These are phyloP conservation scores for Synanthedon myopaeformis DNA, from an alignment of 2,888 invertebrate genomes.

Conservation along the genomic window DNA sequence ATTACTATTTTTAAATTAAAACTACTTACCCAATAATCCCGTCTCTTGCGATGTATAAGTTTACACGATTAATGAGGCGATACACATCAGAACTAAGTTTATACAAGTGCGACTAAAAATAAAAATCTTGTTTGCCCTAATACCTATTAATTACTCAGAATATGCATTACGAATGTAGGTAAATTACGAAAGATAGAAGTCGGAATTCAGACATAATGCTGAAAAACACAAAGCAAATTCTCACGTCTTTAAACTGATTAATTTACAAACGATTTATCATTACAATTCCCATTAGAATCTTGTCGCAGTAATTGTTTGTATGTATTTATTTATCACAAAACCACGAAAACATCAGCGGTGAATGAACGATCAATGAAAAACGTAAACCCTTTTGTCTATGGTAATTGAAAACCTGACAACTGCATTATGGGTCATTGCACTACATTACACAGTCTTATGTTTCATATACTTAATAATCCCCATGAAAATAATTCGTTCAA, in stretches of 20 bases:
- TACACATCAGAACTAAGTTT: slow-evolving; percentile 26
- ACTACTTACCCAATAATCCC: slow-evolving; percentile 53
- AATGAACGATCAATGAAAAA: slow-evolving; percentile 65
- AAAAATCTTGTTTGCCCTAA: slow-evolving; percentile 33
- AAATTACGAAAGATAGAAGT: slow-evolving; percentile 51
- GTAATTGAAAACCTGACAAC: slow-evolving; percentile 24
- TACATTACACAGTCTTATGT: not conserved
- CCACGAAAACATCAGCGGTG: slow-evolving; percentile 69
- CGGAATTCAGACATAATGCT: slow-evolving; percentile 37
- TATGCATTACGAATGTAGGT: slow-evolving; percentile 52
- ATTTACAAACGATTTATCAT: slow-evolving; percentile 36
- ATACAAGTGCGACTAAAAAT: not conserved
- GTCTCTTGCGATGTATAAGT: slow-evolving; percentile 26
- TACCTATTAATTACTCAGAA: slow-evolving; percentile 51
- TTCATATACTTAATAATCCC: not conserved
- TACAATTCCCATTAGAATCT: slow-evolving; percentile 17
- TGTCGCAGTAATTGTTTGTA: slow-evolving; percentile 47
- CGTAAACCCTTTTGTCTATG: slow-evolving; percentile 41
- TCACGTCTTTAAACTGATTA: too few relatives aligned
- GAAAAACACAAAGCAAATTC: slow-evolving; percentile 2
- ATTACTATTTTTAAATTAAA: slow-evolving; percentile 13
- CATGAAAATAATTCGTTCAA: too few relatives aligned
- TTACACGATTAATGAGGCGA: slow-evolving; percentile 32
- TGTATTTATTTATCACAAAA: slow-evolving; percentile 61
- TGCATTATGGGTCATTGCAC: slow-evolving; percentile 11